Conservation (phyloP, 2,888 invertebrate species). For the Sabatieria punctata region DNA sequence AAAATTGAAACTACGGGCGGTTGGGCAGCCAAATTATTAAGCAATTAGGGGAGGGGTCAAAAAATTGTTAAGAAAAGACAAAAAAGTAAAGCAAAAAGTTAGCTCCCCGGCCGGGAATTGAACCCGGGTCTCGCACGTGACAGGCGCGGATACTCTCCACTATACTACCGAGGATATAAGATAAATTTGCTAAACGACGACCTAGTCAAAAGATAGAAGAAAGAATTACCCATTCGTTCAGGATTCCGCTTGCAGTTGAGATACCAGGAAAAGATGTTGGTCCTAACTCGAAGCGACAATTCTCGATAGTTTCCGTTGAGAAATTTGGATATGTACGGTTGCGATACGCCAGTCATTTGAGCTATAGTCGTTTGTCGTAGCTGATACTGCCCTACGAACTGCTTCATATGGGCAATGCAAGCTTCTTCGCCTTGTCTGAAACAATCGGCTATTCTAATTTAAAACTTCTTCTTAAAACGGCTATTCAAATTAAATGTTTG, state of each 20-base stretch:
- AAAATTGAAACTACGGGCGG: too few relatives aligned
- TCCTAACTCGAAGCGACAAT: conserved; percentile 36
- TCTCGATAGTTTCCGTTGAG: conserved; percentile 38
- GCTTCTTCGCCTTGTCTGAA: conserved; percentile 28
- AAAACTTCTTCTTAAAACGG: too few relatives aligned
- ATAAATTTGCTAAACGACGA: conserved; percentile 12
- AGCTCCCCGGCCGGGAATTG: conserved; percentile 41
- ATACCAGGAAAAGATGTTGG: conserved; percentile 39
- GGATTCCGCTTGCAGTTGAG: conserved; percentile 34
- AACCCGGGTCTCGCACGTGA: conserved; percentile 42
- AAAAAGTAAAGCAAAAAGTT: too few relatives aligned
- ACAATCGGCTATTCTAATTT: neutral
- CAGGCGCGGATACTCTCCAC: conserved; percentile 42
- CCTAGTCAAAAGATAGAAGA: neutral
- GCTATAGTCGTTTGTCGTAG: conserved; percentile 39
- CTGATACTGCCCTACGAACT: conserved; percentile 36
- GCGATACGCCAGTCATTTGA: conserved; percentile 36
- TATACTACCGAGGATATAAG: conserved; percentile 40
- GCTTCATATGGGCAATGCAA: conserved; percentile 36
- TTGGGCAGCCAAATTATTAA: too few relatives aligned
- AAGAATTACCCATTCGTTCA: conserved; percentile 26
- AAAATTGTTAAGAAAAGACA: too few relatives aligned
- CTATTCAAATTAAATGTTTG: too few relatives aligned
- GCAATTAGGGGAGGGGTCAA: too few relatives aligned
- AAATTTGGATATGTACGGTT: conserved; percentile 39